Conservation (phyloP, 2,888 invertebrate genomes). For the Volucella zonaria region DNA sequence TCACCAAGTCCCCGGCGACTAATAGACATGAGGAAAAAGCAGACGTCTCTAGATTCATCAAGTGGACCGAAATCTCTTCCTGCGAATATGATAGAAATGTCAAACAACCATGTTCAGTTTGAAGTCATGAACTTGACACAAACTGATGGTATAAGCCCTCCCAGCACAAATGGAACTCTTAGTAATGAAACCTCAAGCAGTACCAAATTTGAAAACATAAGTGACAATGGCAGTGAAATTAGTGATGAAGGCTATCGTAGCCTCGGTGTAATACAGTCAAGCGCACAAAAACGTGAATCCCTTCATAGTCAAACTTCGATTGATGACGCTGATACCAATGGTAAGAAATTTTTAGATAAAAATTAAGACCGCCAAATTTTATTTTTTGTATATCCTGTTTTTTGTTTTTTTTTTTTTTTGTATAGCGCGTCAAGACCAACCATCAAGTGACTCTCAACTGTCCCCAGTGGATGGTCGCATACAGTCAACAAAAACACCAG, state of each 20-base stretch:
- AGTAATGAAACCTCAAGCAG: constrained; percentile 73
- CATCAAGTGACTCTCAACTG: constrained; percentile 82
- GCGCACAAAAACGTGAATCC: constrained; percentile 85
- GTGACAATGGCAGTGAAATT: constrained; percentile 92
- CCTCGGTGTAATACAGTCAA: constrained; percentile 87
- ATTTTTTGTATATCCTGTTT: background rate
- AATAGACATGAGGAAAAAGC: constrained; percentile 81
- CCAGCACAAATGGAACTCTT: constrained; percentile 72
- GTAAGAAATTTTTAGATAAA: constrained; percentile 81
- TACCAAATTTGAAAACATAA: constrained; percentile 85
- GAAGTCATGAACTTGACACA: constrained; percentile 74
- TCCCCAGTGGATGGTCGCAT: constrained; percentile 82
- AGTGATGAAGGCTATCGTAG: constrained; percentile 94
- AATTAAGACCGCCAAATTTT: background rate
- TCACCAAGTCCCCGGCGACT: constrained; percentile 81
- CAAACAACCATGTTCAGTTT: constrained; percentile 75
- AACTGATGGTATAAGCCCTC: constrained; percentile 51
- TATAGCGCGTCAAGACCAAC: constrained; percentile 86
- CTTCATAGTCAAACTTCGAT: constrained; percentile 89
- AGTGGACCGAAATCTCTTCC: constrained; percentile 79
- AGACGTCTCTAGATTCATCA: constrained; percentile 79
- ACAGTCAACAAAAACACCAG: constrained; percentile 77
- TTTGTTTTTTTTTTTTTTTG: constrained; percentile 4
- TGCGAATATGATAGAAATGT: constrained; percentile 55
- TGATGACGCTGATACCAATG: constrained; percentile 88